Base-by-base conservation (phyloP, 2,113 vertebrate genomes). In the Pseudorasbora parva region DNA sequence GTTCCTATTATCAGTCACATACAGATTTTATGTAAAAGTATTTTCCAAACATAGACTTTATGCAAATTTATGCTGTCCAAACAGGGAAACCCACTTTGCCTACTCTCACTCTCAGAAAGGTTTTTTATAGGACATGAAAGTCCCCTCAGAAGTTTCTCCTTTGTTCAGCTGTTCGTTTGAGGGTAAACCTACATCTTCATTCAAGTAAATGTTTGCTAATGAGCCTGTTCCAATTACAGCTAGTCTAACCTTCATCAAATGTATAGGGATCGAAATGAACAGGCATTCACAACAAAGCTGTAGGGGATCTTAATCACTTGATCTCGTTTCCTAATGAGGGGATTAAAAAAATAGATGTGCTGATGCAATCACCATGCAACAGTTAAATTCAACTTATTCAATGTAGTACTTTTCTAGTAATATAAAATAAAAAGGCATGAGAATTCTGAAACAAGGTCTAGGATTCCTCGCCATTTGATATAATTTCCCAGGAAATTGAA, bases 1-100 rank as follows among this genome's bases (percentile, higher is more conserved):
- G 41, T 15, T 71, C 15, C 64, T n/a, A 3, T 45, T 14, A 8
- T 71, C 10, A 45, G 59, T 27, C 7, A 9, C 8, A 60, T 60
- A n/a, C 56, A 62, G 74, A 77, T 59, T 57, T 15, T 23, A 77
- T 59, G 74, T 41, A 77, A 78, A 78, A 45, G n/a, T 78, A 60
- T 60, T 60, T 59, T 37, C 15, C 5, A 57, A 56, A 76, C 51
- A 56, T 25, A 23, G 54, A 37, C n/a, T 59, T 4, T 11, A 78
- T 60, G 76, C 56, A 60, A 45, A 78, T 60, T 0, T 10, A 17
- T 19, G 76, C 37, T 62, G 37, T 45, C n/a, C 37, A 60, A 78
- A 59, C 19, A 56, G 47, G 47, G 49, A 37, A 76, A 56, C 9
- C 73, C 49, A 33, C 51, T 77, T 77, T 77, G 30, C 75, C 33